A percentile compares a stretch with the other conserved stretches of the same genome.
Evolutionary conservation across 2,113 vertebrate species (phyloP).

Genomic region (Pampusana beccarii): DNA sequence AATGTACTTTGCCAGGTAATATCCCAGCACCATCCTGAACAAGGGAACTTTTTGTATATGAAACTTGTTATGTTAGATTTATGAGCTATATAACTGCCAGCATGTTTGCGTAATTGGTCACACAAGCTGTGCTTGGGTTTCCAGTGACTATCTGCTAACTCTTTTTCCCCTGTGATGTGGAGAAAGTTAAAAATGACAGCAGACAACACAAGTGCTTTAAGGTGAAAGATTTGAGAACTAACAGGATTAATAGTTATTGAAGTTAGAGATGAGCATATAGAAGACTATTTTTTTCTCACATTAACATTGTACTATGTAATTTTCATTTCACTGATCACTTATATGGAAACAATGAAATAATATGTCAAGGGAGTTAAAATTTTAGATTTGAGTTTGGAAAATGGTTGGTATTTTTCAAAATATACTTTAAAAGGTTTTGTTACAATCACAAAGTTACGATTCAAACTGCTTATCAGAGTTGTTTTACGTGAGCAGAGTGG

Average conservation of each 20-base stretch:
- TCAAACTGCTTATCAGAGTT: neutral
- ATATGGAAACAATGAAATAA: neutral
- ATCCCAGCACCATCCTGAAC: neutral
- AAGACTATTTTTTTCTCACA: constrained; percentile 19
- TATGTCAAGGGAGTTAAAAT: neutral
- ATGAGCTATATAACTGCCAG: neutral
- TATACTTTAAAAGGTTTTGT: neutral
- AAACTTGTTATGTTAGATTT: constrained; percentile 31
- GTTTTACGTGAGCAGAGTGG: neutral
- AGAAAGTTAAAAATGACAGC: constrained; percentile 32
- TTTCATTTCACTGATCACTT: neutral
- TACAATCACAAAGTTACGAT: neutral
- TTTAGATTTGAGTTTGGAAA: neutral
- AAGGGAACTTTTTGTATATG: neutral
- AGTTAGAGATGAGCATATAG: neutral
- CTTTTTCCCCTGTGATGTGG: constrained; percentile 11
- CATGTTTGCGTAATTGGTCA: constrained; percentile 42
- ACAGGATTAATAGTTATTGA: constrained; percentile 22
- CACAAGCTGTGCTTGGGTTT: neutral
- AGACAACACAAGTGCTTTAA: constrained; percentile 13
- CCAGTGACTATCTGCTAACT: constrained; percentile 23
- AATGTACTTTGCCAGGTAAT: neutral
- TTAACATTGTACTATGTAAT: neutral
- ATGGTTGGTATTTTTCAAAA: neutral
- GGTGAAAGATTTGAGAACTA: constrained; percentile 31